Conservation (phyloP, 2,797 vertebrate species). For the Sternarchorhynchus goeldii region DNA sequence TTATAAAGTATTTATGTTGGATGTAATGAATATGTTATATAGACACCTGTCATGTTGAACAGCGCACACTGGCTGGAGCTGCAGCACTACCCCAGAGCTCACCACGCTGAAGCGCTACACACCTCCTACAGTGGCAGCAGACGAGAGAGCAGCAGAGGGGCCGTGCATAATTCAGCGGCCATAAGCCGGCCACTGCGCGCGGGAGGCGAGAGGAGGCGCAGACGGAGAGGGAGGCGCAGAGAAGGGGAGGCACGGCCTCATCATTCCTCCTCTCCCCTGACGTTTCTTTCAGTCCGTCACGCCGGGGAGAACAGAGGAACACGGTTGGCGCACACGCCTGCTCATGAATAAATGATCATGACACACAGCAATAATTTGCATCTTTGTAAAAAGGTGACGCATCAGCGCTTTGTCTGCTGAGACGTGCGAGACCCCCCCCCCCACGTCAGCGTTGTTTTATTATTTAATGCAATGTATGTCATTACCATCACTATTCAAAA, state of each 20-base stretch:
- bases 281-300: conserved; percentile 65
- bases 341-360: conserved; percentile 77
- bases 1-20: too few relatives aligned
- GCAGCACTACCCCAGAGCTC: background rate
- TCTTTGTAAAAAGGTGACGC: conserved; percentile 70
- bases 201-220: conserved; percentile 27
- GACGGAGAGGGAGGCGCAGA: conserved; percentile 4
- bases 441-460: conserved; percentile 61
- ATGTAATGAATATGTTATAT: too few relatives aligned
- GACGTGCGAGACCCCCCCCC: conserved; percentile 47
- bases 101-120: conserved; percentile 50
- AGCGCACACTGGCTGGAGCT: too few relatives aligned
- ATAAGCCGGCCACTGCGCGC: conserved; percentile 64
- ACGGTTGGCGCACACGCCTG: conserved; percentile 56
- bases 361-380: conserved; percentile 76
- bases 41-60: too few relatives aligned
- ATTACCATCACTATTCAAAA: conserved; percentile 71
- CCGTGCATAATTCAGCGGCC: conserved; percentile 72
- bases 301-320: conserved; percentile 67
- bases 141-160: conserved; percentile 61
- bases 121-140: conserved; percentile 56
- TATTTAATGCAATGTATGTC: conserved; percentile 70
- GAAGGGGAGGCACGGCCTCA: conserved; percentile 33
- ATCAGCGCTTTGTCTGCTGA: conserved; percentile 75
- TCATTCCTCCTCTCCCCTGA: conserved; percentile 67